phyloP scores from a whole-genome alignment of 2,113 vertebrate species.

The Hippoglossus stenolepis region DNA sequence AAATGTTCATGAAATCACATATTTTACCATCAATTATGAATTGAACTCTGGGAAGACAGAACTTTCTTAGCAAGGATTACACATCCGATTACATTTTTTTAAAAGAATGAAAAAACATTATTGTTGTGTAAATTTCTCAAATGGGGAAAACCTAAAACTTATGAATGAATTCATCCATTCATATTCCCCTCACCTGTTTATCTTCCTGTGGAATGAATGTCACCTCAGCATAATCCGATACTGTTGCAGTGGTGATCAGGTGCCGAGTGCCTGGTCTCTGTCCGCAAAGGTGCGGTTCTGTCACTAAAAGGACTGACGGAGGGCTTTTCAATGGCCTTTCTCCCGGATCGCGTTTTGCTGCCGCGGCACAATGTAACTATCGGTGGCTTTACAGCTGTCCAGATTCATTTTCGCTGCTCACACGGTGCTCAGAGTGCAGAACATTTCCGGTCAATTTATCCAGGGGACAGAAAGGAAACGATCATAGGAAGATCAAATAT shows the following conservation, averaged over 20 bases:
- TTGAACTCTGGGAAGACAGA: too few species aligned
- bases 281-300: constrained; percentile 23
- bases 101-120: background rate
- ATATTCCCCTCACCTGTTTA: constrained; percentile 12
- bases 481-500: constrained; percentile 32
- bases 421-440: constrained; percentile 52
- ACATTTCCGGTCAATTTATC: constrained; percentile 55
- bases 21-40: background rate
- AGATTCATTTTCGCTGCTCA: constrained; percentile 72
- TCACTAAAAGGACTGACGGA: constrained; percentile 63
- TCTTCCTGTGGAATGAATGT: constrained; percentile 48
- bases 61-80: too few species aligned
- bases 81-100: background rate
- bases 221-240: constrained; percentile 57
- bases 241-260: constrained; percentile 39
- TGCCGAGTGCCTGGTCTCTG: constrained; percentile 39
- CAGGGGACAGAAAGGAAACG: background rate
- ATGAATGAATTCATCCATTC: background rate
- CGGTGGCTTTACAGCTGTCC: constrained; percentile 76
- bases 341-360: constrained; percentile 61
- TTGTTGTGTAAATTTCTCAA: background rate
- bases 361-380: constrained; percentile 73
- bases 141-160: background rate
- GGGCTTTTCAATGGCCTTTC: constrained; percentile 47
- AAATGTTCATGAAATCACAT: background rate